Evolutionary conservation across 2,888 invertebrate species (phyloP), one percentile per base, ranked within the genome.

Genomic region (Polyploca ridens): DNA sequence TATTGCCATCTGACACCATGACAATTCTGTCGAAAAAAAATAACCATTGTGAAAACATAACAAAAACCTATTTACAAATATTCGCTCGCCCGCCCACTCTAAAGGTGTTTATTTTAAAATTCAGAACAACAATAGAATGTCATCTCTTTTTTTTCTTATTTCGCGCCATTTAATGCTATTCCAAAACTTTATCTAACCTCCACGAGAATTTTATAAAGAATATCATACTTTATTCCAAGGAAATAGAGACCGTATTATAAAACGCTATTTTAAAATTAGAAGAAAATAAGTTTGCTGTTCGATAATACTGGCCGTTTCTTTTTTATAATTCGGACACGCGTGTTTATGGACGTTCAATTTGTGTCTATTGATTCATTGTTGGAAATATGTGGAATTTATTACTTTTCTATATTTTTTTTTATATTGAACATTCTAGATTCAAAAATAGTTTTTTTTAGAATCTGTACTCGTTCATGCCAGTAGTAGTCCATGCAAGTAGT

Each of bases 91-190:
- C 94, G 94, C 94, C 94, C 91, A 93, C 93, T 93, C 93, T 85
- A 93, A 93, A 93, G 91, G 91, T 94, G 93, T 93, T 94, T 93
- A 93, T 94, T 93, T 91, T 88, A 90, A 91, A 92, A 87, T 89
- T 90, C 89, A 84, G 84, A 79, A 81, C 78, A 87, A 91, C 90
- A 90, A 90, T 87, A 81, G 84, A 87, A 85, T 87, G 90, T 87
- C 90, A 90, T 82, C 83, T 89, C n/a, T n/a, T n/a, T 91, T 91
- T 89, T 90, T 82, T 84, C 84, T 78, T 81, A 86, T 88, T 90
- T 93, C 92, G 92, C 91, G 89, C 92, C 93, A 93, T 94, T 94
- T 93, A 90, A 92, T 91, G 85, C 85, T 88, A 89, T 91, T 92
- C 89, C 88, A 77, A 77, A 75, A 85, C 68, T 71, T 73, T 66